Percentiles rank a stretch among this genome's conserved stretches.
Evolutionary conservation across 2,113 vertebrate genomes (phyloP).

Genomic region (Prochilodus magdalenae): DNA sequence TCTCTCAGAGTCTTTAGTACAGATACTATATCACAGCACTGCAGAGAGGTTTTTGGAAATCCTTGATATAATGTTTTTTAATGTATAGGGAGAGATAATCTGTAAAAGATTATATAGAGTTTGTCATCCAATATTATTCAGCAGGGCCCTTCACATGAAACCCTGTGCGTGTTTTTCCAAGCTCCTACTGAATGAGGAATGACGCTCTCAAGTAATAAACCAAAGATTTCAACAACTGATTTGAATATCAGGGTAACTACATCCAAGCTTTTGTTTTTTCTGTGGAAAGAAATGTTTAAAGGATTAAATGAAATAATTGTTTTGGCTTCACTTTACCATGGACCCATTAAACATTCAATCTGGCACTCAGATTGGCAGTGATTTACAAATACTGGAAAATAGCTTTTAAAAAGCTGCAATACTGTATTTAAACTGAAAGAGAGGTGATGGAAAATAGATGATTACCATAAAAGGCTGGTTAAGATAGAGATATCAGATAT

Average conservation of each 20-base stretch:
- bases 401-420: neutral
- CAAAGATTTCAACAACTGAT: conserved; percentile 44
- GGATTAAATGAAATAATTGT: conserved; percentile 30
- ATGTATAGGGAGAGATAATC: neutral
- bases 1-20: conserved; percentile 31
- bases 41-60: conserved; percentile 45
- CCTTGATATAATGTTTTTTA: conserved; percentile 13
- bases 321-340: neutral
- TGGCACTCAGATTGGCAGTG: conserved; percentile 9
- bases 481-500: neutral
- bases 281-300: conserved; percentile 21
- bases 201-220: conserved; percentile 38
- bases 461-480: neutral
- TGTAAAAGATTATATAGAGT: neutral
- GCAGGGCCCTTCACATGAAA: neutral
- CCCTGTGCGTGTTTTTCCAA: neutral
- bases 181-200: neutral
- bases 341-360: neutral
- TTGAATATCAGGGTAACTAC: conserved; percentile 17
- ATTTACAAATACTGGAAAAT: conserved; percentile 30
- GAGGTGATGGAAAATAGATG: conserved; percentile 17
- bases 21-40: conserved; percentile 19
- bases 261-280: conserved; percentile 6
- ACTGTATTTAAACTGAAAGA: conserved; percentile 9
- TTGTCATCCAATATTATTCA: conserved; percentile 33